phyloP scores from a whole-genome alignment of 2,113 vertebrate species.

The Pungitius pungitius region DNA sequence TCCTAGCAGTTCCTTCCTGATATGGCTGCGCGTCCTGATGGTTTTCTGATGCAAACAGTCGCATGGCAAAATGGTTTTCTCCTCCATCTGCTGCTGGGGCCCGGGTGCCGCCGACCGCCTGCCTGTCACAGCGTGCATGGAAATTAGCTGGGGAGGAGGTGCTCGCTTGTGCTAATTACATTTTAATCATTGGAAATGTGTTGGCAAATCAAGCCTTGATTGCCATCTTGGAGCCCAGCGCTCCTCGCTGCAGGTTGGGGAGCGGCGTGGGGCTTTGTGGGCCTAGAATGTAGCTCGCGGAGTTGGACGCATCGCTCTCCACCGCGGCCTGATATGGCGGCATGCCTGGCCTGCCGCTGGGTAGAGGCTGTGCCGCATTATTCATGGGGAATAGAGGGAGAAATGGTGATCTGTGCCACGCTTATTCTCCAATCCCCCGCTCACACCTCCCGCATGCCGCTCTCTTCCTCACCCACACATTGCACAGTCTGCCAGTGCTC shows the following conservation, averaged over 20 bases:
- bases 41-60: constrained; percentile 98
- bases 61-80: constrained; percentile 93
- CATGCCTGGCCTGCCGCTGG: constrained; percentile 88
- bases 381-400: constrained; percentile 80
- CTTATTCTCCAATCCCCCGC: constrained; percentile 85
- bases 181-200: constrained; percentile 99
- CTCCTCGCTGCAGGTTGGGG: constrained; percentile 92
- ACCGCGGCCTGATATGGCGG: constrained; percentile 87
- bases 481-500: constrained; percentile 85
- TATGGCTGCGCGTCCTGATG: constrained; percentile 94
- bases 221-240: constrained; percentile 93
- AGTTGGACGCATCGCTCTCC: constrained; percentile 78
- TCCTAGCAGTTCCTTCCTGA: constrained; percentile 69
- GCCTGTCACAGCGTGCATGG: constrained; percentile 99
- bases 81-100: constrained; percentile 99
- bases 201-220: constrained; percentile 99
- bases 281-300: constrained; percentile 75
- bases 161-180: constrained; percentile 99
- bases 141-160: constrained; percentile 99
- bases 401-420: constrained; percentile 79
- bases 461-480: constrained; percentile 78
- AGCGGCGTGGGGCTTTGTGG: constrained; percentile 79
- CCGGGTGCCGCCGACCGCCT: constrained; percentile 92
- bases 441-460: constrained; percentile 46
- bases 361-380: constrained; percentile 88